Conservation (phyloP, 2,797 vertebrate species). For the Gephyroberyx darwinii region DNA sequence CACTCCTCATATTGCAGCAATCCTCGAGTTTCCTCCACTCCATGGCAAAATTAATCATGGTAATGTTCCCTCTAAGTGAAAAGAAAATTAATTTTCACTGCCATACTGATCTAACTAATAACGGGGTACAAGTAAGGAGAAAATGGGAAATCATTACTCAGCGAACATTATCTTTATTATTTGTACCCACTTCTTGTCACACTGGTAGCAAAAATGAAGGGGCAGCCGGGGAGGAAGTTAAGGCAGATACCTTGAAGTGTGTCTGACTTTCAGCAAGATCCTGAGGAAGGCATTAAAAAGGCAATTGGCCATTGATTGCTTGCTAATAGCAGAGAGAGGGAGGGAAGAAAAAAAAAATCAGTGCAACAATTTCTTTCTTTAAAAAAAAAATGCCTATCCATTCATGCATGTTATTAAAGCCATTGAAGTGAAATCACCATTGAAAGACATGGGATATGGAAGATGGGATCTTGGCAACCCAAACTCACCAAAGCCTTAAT, state of each 20-base stretch:
- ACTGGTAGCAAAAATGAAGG: constrained; percentile 87
- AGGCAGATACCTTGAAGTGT: constrained; percentile 84
- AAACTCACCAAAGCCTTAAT: constrained; percentile 80
- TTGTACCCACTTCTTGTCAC: constrained; percentile 85
- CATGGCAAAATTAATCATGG: constrained; percentile 87
- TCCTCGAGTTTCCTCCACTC: constrained; percentile 82
- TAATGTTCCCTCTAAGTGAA: constrained; percentile 91
- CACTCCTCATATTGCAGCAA: constrained; percentile 84
- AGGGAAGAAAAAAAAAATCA: constrained; percentile 80
- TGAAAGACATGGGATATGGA: constrained; percentile 85
- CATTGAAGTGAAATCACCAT: constrained; percentile 86
- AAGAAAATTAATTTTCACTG: constrained; percentile 93
- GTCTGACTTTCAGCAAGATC: constrained; percentile 87
- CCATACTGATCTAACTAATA: constrained; percentile 90
- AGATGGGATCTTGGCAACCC: constrained; percentile 85
- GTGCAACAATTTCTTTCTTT: constrained; percentile 81
- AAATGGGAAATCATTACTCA: constrained; percentile 94
- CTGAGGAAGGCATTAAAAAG: constrained; percentile 88
- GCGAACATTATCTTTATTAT: constrained; percentile 92
- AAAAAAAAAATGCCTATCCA: constrained; percentile 83
- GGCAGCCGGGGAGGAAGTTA: constrained; percentile 81
- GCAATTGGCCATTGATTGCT: constrained; percentile 90
- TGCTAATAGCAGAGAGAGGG: constrained; percentile 86
- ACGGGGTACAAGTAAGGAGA: constrained; percentile 85
- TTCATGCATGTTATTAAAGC: constrained; percentile 95